Percentiles rank a stretch among this genome's conserved stretches.
Conservation (phyloP, 2,113 vertebrate genomes). For the Pluvianellus socialis region DNA sequence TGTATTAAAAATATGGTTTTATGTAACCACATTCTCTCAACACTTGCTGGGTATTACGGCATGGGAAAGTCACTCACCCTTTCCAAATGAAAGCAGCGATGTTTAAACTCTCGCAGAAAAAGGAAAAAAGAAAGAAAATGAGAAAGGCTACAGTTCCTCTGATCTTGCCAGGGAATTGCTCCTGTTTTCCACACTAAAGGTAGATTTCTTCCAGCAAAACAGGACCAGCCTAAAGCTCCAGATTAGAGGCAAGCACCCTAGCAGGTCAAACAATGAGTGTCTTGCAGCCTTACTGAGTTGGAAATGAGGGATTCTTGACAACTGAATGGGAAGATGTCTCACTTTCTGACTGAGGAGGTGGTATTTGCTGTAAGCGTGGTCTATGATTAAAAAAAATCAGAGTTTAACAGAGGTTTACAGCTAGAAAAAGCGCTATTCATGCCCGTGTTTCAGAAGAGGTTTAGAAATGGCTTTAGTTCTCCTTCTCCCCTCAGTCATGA, state of each 20-base stretch:
- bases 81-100: slow-evolving; percentile 23
- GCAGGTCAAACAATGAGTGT: not conserved
- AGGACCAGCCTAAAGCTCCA: not conserved
- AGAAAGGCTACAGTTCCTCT: slow-evolving; percentile 12
- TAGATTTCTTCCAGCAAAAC: not conserved
- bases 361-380: not conserved
- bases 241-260: not conserved
- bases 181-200: slow-evolving; percentile 2
- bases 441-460: not conserved
- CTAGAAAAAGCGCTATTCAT: not conserved
- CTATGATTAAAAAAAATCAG: not conserved
- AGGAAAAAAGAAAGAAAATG: not conserved
- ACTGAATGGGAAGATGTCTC: not conserved
- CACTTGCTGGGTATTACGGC: slow-evolving; percentile 64
- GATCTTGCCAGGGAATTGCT: slow-evolving; percentile 19
- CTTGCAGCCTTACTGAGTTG: not conserved
- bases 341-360: not conserved
- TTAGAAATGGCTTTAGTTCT: not conserved
- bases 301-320: not conserved
- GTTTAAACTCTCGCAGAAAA: slow-evolving; percentile 14
- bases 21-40: slow-evolving; percentile 76
- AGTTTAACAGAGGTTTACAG: not conserved
- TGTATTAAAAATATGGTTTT: slow-evolving; percentile 80
- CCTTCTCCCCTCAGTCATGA: not conserved
- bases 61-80: slow-evolving; percentile 67